Base-by-base conservation (phyloP, 1,140 invertebrate genomes). In the Asbolus verrucosus region DNA sequence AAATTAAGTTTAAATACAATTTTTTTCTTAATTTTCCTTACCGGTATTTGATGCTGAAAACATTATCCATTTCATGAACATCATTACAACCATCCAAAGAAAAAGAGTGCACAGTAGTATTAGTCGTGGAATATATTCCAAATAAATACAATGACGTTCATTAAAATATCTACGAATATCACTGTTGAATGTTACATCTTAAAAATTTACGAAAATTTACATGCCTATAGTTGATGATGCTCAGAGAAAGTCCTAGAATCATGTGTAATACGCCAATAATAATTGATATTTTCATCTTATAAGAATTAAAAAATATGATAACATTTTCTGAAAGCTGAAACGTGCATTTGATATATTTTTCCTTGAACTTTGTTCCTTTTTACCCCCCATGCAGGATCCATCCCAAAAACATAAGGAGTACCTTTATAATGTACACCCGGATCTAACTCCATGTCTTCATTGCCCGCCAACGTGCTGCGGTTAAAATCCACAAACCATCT, bases 251-350 rank as follows among this genome's bases (percentile, higher is more conserved):
- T 63, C 97, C 97, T 82, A 99, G 98, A 50, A 96, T 88, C 97
- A 99, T 99, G 81, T 99, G 97, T 60, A 90, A 77, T 0, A 99
- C 94, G 43, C 97, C 97, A 76, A 98, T 89, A 73, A 98, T 96
- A 68, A 99, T 95, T 13, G 97, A 98, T 27, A 98, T 83, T 81
- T 99, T 99, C 98, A 99, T 99, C 86, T 99, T 99, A 83, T 94
- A 96, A 0, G 96, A 97, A 84, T 99, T 99, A 14, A 96, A 84
- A 84, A 98, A 99, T 41, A 95, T 92, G 75, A 99, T 97, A 84
- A 98, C 98, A 84, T 99, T 99, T 63, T 89, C 86, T 0, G 96
- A 88, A 63, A 96, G 76, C 87, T 27, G 24, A 27, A 27, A 4
- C 24, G 8, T 27, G 8, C 3, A 27, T 27, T 27, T 27, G 24